phyloP scores from a whole-genome alignment of 2,888 invertebrate genomes.

The Polymixis flavicincta region DNA sequence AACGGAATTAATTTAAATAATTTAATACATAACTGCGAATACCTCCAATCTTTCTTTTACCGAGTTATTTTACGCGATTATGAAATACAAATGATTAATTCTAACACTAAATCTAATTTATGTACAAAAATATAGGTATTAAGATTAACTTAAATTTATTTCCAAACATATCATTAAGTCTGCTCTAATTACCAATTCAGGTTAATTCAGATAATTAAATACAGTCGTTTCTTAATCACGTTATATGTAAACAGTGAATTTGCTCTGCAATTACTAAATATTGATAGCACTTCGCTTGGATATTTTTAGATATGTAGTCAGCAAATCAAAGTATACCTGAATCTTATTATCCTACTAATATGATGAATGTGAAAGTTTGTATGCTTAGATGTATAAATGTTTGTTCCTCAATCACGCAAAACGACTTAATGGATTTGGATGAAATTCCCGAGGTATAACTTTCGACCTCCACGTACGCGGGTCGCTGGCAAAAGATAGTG shows the following conservation, averaged over 20 bases:
- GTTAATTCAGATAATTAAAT: conserved; percentile 49
- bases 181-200: conserved; percentile 52
- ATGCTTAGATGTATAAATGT: too few relatives aligned
- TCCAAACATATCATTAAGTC: conserved; percentile 42
- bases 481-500: too few relatives aligned
- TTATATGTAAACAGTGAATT: conserved; percentile 36
- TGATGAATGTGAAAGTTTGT: too few relatives aligned
- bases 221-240: conserved; percentile 39
- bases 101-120: conserved; percentile 21
- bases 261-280: neutral
- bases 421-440: too few relatives aligned
- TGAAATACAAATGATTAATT: conserved; percentile 15
- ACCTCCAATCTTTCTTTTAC: conserved; percentile 10
- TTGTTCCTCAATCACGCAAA: too few relatives aligned
- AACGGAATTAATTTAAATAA: conserved; percentile 53
- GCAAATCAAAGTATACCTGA: neutral
- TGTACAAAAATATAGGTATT: conserved; percentile 33
- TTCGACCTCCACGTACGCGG: too few relatives aligned
- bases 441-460: too few relatives aligned
- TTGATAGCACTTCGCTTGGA: conserved; percentile 2
- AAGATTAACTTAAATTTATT: conserved; percentile 24
- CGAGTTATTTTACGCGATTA: conserved; percentile 3
- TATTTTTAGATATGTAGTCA: too few relatives aligned
- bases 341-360: too few relatives aligned
- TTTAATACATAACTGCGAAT: neutral